phyloP scores from a whole-genome alignment of 2,797 vertebrate species.

The Gadopsis bispinosus region DNA sequence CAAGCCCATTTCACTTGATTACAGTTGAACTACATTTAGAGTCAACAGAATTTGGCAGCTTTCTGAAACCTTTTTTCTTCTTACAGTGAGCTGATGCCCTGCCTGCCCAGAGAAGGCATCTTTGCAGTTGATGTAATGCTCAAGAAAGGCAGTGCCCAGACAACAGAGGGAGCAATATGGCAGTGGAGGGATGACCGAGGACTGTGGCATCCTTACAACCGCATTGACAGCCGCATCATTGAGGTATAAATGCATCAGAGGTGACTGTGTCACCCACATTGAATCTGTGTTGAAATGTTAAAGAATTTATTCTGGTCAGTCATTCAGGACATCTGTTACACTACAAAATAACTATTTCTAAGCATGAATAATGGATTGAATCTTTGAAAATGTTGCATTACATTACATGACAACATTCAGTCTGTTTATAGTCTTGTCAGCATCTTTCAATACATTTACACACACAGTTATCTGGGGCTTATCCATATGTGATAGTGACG shows the following conservation, averaged over 20 bases:
- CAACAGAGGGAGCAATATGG: conserved; percentile 98
- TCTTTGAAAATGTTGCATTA: conserved; percentile 9
- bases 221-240: conserved; percentile 99
- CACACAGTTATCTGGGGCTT: conserved; percentile 1
- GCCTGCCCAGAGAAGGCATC: conserved; percentile 98
- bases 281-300: background rate
- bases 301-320: background rate
- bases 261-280: background rate
- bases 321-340: background rate
- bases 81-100: conserved; percentile 97
- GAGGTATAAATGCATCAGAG: conserved; percentile 86
- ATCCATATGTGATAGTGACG: conserved; percentile 32
- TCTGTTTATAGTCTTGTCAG: conserved; percentile 3
- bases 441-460: background rate
- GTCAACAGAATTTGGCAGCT: background rate
- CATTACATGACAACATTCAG: conserved; percentile 2
- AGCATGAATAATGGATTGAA: background rate
- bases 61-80: conserved; percentile 12
- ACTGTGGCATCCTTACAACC: conserved; percentile 99
- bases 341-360: background rate
- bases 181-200: conserved; percentile 98
- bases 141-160: conserved; percentile 98
- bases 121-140: conserved; percentile 99
- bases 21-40: background rate
- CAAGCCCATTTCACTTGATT: background rate